Conservation (phyloP, 2,797 vertebrate genomes). For the Erpetoichthys calabaricus region DNA sequence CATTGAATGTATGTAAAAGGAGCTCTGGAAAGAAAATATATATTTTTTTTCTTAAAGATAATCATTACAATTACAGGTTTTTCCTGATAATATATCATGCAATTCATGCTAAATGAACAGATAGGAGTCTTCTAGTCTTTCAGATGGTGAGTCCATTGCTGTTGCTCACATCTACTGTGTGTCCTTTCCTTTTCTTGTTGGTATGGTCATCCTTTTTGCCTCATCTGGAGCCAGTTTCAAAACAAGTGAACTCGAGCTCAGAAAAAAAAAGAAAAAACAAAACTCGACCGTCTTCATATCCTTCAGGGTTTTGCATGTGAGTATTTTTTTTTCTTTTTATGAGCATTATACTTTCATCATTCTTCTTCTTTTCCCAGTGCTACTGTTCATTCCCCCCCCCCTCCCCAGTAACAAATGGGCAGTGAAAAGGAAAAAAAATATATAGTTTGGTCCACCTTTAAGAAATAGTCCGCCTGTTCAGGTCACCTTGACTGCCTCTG, state of each 20-base stretch:
- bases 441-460: too few species aligned
- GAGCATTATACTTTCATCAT: too few species aligned
- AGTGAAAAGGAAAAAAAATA: too few species aligned
- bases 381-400: too few species aligned
- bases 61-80: slow-evolving; percentile 62
- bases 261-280: slow-evolving; percentile 22
- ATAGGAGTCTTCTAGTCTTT: slow-evolving; percentile 21
- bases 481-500: slow-evolving; percentile 68
- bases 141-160: slow-evolving; percentile 36
- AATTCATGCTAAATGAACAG: slow-evolving; percentile 87
- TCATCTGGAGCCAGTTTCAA: too few species aligned
- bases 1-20: slow-evolving; percentile 75
- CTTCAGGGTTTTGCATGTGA: too few species aligned
- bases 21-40: slow-evolving; percentile 72
- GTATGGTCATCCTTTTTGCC: not conserved
- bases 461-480: slow-evolving; percentile 41
- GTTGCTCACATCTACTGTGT: slow-evolving; percentile 35
- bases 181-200: slow-evolving; percentile 10
- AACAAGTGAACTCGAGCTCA: too few species aligned
- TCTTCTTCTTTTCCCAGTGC: too few species aligned
- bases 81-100: slow-evolving; percentile 72
- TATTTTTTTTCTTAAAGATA: slow-evolving; percentile 49
- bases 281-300: slow-evolving; percentile 39
- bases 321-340: too few species aligned
- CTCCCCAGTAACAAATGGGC: too few species aligned